phyloP scores from a whole-genome alignment of 2,113 vertebrate species.

The Mola mola region DNA sequence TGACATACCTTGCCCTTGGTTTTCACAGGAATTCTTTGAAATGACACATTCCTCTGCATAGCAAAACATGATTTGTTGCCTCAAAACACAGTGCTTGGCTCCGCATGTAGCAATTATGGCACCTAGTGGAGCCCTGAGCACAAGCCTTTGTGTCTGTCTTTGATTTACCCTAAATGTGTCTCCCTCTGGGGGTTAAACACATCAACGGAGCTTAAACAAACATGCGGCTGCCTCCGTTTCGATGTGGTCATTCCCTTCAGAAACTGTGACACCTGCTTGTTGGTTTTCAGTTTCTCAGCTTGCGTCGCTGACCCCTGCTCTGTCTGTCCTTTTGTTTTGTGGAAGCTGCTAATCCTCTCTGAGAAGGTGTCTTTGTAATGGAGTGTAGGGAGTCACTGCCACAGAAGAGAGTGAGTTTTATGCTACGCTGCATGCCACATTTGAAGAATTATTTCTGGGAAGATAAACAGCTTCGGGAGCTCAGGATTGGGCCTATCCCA shows the following conservation, averaged over 20 bases:
- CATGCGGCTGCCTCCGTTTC: conserved; percentile 26
- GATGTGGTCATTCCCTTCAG: conserved; percentile 53
- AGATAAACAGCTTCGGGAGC: conserved; percentile 62
- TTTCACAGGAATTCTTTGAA: conserved; percentile 59
- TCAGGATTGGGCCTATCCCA: conserved; percentile 29
- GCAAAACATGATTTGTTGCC: conserved; percentile 63
- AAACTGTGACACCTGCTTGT: conserved; percentile 58
- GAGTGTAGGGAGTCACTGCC: conserved; percentile 47
- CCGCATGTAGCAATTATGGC: conserved; percentile 50
- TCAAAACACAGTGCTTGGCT: conserved; percentile 51
- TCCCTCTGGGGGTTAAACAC: conserved; percentile 55
- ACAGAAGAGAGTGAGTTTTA: conserved; percentile 60
- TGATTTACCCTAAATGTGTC: conserved; percentile 32
- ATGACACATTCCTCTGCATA: conserved; percentile 61
- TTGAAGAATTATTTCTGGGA: conserved; percentile 70
- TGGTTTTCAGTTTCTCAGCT: conserved; percentile 34
- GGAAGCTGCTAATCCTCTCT: conserved; percentile 59
- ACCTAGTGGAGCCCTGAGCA: conserved; percentile 39
- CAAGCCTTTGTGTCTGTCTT: conserved; percentile 50
- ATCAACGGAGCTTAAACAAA: conserved; percentile 64
- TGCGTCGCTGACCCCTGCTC: conserved; percentile 48
- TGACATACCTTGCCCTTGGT: conserved; percentile 28
- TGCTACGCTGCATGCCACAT: conserved; percentile 64
- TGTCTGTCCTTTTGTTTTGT: conserved; percentile 39
- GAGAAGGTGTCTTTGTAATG: conserved; percentile 66